Evolutionary conservation across 2,113 vertebrate species (phyloP).

Genomic region (Brachypodius melanocephalos): DNA sequence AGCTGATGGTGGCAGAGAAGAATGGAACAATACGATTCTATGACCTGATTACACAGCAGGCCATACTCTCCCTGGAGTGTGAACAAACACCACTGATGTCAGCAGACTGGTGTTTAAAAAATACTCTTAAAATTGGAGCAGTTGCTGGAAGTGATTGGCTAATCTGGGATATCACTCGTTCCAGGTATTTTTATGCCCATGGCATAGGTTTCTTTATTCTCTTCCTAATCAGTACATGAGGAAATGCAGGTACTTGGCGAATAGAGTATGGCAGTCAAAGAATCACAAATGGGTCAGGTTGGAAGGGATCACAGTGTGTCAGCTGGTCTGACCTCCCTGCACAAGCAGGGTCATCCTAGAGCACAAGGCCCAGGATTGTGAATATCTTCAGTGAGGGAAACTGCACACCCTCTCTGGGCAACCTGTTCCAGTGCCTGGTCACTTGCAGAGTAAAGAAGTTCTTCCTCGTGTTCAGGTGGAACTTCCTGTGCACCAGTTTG

Average conservation of each 20-base stretch:
- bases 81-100: conserved; percentile 89
- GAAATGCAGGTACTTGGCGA: neutral
- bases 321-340: neutral
- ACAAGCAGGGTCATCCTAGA: neutral
- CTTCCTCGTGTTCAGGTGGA: neutral
- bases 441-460: neutral
- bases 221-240: neutral
- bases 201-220: neutral
- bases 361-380: neutral
- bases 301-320: neutral
- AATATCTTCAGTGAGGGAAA: neutral
- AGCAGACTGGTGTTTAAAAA: conserved; percentile 93
- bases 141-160: conserved; percentile 94
- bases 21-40: conserved; percentile 93
- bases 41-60: conserved; percentile 88
- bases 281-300: neutral
- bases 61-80: conserved; percentile 91
- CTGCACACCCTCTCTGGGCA: neutral
- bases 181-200: conserved; percentile 79
- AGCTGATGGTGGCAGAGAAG: conserved; percentile 98
- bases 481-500: neutral
- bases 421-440: neutral
- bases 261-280: neutral
- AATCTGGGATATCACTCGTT: conserved; percentile 93
- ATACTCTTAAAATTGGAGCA: conserved; percentile 92